phyloP scores from a whole-genome alignment of 2,797 vertebrate genomes.

The Synaphobranchus kaupii region DNA sequence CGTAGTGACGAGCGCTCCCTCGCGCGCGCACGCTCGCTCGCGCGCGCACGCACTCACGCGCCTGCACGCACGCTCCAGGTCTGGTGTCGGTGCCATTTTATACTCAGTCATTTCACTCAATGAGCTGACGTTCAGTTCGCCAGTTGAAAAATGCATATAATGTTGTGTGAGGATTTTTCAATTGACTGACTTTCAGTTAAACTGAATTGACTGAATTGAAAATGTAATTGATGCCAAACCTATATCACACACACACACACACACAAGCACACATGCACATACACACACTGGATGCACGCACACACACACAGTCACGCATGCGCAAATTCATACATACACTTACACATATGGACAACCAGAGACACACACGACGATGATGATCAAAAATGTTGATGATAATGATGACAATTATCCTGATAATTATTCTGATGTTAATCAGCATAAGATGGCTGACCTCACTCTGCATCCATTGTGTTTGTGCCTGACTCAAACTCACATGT shows the following conservation, averaged over 20 bases:
- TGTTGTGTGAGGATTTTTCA: not conserved
- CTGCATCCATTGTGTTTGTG: not conserved
- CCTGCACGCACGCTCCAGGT: not conserved
- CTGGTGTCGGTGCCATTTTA: not conserved
- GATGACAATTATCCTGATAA: not conserved
- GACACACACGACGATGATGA: not conserved
- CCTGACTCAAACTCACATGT: not conserved
- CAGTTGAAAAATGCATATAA: not conserved
- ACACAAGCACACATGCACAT: too few species aligned
- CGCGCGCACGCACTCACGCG: not conserved
- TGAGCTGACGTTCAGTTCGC: not conserved
- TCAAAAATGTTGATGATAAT: not conserved
- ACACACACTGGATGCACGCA: too few species aligned
- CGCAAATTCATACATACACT: too few species aligned
- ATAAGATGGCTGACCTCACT: not conserved
- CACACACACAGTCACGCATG: not conserved
- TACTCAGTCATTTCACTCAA: not conserved
- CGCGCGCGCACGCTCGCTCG: not conserved
- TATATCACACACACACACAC: not conserved
- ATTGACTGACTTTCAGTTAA: not conserved
- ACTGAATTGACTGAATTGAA: not conserved
- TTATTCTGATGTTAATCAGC: not conserved
- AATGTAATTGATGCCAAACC: not conserved
- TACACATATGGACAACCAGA: too few species aligned
- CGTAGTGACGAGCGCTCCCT: not conserved